Conservation (phyloP, 2,888 invertebrate species). For the Cataglyphis rosenhaueri region DNA sequence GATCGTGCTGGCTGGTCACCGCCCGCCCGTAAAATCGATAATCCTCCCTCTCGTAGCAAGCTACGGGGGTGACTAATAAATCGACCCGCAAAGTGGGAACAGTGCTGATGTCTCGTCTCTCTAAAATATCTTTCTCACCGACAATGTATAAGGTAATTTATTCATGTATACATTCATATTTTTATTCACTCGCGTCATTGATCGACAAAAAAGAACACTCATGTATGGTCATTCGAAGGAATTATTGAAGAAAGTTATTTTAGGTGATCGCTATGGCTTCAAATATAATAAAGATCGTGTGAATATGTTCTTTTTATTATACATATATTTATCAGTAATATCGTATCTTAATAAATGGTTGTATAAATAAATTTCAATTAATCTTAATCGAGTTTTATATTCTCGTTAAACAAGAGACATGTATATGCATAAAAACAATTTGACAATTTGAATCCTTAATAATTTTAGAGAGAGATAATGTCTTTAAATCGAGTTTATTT, state of each 20-base stretch:
- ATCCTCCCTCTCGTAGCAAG: constrained; percentile 25
- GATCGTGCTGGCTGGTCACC: constrained; percentile 34
- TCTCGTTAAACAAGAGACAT: background rate
- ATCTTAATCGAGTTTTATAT: background rate
- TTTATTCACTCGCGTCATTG: background rate
- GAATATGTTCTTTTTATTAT: background rate
- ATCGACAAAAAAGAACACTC: background rate
- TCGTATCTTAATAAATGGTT: background rate
- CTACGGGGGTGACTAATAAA: constrained; percentile 30
- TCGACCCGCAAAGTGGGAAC: constrained; percentile 20
- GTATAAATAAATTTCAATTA: background rate
- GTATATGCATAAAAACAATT: background rate
- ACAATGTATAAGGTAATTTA: constrained; percentile 5
- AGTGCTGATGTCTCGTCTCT: constrained; percentile 22
- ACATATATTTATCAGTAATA: background rate
- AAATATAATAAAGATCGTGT: background rate
- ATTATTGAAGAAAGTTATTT: background rate
- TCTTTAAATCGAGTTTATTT: background rate
- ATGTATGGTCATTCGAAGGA: background rate
- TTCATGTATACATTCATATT: background rate
- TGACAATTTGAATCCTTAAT: background rate
- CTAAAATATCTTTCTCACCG: constrained; percentile 6
- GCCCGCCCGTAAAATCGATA: constrained; percentile 50
- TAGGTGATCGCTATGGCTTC: background rate
- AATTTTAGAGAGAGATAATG: background rate